Evolutionary conservation across 2,888 invertebrate species (phyloP), one percentile per base, ranked within the genome.

Genomic region (Lucinisca nassula): DNA sequence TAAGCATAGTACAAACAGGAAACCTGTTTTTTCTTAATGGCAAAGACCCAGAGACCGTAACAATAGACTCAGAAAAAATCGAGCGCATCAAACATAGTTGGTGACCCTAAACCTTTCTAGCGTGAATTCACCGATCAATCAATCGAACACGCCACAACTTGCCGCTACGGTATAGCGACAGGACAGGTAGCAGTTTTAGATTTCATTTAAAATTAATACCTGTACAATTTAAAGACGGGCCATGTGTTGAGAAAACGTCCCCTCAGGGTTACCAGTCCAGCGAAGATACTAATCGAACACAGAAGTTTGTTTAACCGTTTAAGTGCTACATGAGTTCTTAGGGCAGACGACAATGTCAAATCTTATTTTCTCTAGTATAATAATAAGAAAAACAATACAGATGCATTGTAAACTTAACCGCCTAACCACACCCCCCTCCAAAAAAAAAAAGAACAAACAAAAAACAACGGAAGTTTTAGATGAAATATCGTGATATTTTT

Each of bases 1-100:
- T 81, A 72, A 55, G 83, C 81, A 85, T 81, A 51, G 85, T 85
- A 84, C n/a, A 84, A 78, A 82, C 70, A 58, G n/a, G 45, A 55
- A 67, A 84, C 75, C 51, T 30, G 61, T 61, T 61, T 61, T 61
- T 61, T 61, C 61, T 27, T 61, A 27, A 61, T 61, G 61, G 61
- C 61, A 61, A 17, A 21, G 61, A 61, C 61, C 61, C 61, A 61
- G 30, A 4, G 61, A 61, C 61, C 61, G 61, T 61, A 30, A 61
- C 61, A 61, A 61, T 61, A 61, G 61, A 24, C 30, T 61, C 61
- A 61, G 61, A 61, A 61, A n/a, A 61, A 61, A 61, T 61, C 61
- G 61, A 61, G 61, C 61, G 61, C 6, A 61, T 27, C 61, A 30
- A 61, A 61, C 55, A 61, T 24, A 21, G 6, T 61, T 17, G 61